Base-by-base conservation (phyloP, 2,797 vertebrate genomes). In the Buceros bicornis region DNA sequence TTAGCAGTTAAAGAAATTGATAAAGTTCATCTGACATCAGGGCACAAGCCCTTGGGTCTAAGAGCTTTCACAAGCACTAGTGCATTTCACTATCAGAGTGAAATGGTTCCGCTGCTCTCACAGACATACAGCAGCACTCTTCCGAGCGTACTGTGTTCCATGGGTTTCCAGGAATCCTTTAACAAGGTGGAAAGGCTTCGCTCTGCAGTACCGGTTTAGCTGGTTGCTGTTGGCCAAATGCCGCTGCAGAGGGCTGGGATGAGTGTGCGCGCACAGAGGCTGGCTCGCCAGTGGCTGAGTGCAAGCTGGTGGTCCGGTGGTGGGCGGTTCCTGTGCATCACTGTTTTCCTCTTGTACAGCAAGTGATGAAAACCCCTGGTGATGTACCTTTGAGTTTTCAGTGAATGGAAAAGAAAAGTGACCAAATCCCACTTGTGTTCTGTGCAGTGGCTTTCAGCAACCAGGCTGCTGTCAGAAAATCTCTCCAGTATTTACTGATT, bases 271-370 rank as follows among this genome's bases (percentile, higher is more conserved):
- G 5, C 8, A 22, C 13, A 43, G n/a, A 70, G 17, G 47, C n/a
- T 43, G n/a, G 18, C 40, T 77, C 2, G 3, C 47, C 31, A 15
- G 9, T 25, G 51, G 43, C 40, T 31, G 19, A n/a, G 7, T 35
- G 5, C 25, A 64, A 22, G 29, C 3, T 40, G 35, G 31, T 45
- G 24, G 13, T 40, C 17, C 5, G 0, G 2, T 4, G 1, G 13
- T 31, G 35, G 37, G 29, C 57, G 51, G 13, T 37, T 61, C 12
- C 1, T 11, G 12, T 29, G 22, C 69, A 42, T 13, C 64, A 45
- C 45, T 87, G 3, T 5, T 28, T 73, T 83, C 50, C 53, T 82
- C 5, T 25, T 65, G 37, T 82, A 25, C 28, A 60, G 29, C 18
- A 81, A 4, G 8, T 37, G 50, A 40, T 11, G 2, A 21, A 18